Percentiles rank a stretch among this genome's conserved stretches.
Conservation (phyloP, 2,113 vertebrate species). For the Lota lota region DNA sequence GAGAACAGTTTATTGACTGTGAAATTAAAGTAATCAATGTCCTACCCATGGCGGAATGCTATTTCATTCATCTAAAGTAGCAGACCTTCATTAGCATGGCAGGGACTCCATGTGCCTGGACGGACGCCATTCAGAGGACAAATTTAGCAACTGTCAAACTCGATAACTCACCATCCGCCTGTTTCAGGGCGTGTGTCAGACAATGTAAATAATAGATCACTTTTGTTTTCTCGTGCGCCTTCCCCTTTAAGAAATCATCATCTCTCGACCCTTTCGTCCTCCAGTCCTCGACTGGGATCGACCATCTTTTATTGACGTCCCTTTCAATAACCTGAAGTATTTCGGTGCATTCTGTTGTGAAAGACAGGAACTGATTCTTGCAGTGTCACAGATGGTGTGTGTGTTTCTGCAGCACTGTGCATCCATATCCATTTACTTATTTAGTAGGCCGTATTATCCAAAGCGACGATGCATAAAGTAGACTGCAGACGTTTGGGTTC, state of each 20-base stretch:
- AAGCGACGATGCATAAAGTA: no score
- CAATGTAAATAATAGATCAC: conserved; percentile 10
- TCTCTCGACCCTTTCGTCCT: neutral
- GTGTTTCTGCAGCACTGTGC: no score
- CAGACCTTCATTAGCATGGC: conserved; percentile 10
- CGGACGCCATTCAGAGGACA: conserved; percentile 21
- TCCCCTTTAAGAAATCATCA: neutral
- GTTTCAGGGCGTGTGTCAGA: conserved; percentile 26
- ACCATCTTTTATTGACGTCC: no score
- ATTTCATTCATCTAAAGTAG: conserved; percentile 9
- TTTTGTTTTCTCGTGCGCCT: neutral
- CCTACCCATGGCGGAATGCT: neutral
- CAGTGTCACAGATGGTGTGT: no score
- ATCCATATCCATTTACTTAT: no score
- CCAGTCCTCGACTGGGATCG: no score
- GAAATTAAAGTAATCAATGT: neutral
- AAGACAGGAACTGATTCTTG: no score
- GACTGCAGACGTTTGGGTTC: no score
- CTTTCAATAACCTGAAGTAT: no score
- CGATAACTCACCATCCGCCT: conserved; percentile 2
- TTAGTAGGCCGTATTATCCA: no score
- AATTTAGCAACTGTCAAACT: conserved; percentile 38
- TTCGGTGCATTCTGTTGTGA: no score
- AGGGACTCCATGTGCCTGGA: neutral
- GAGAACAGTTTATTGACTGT: neutral